Evolutionary conservation across 2,888 invertebrate genomes (phyloP), one percentile per base, ranked within the genome.

Genomic region (Ferdinandea cuprea): DNA sequence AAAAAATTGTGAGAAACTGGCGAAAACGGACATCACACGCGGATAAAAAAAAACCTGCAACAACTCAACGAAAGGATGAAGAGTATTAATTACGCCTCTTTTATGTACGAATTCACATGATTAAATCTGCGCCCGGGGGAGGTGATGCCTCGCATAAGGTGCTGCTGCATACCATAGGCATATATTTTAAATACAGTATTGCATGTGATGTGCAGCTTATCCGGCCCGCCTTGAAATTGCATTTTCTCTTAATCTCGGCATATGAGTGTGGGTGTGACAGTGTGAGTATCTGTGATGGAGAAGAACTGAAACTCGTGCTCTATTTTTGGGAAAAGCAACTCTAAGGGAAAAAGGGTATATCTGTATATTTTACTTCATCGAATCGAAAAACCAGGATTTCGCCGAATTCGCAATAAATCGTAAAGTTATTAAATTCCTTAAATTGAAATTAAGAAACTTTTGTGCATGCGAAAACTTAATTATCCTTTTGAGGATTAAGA

Each of bases 361-460:
- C n/a, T n/a, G n/a, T 54, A 58, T 63, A 65, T 66, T 73, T 78
- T 83, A 78, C 78, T 83, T 78, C 83, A 83, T 83, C 83, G 83
- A 83, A 83, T 83, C 78, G 83, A 72, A 73, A 78, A 83, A 78
- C 78, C 61, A n/a, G 66, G 54, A 83, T 63, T 73, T 35, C 78
- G 72, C 78, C 66, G 72, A 83, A 72, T 73, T 83, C 83, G 83
- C 78, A 83, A 83, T 78, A 83, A 83, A 83, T 83, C 83, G 83
- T 58, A 78, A 83, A 78, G 72, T 83, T 83, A 83, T 83, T 78
- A 83, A 83, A 83, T 84, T 84, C 73, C 78, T 79, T 79, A 84
- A 84, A 84, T 79, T 84, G 84, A 84, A 84, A 84, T 84, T 84
- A 84, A 79, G 84, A 84, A 84, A 84, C 84, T 84, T 84, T 84